Percentiles rank a stretch among this genome's conserved stretches.
phyloP scores from a whole-genome alignment of 2,888 invertebrate genomes.

The Metellina segmentata region DNA sequence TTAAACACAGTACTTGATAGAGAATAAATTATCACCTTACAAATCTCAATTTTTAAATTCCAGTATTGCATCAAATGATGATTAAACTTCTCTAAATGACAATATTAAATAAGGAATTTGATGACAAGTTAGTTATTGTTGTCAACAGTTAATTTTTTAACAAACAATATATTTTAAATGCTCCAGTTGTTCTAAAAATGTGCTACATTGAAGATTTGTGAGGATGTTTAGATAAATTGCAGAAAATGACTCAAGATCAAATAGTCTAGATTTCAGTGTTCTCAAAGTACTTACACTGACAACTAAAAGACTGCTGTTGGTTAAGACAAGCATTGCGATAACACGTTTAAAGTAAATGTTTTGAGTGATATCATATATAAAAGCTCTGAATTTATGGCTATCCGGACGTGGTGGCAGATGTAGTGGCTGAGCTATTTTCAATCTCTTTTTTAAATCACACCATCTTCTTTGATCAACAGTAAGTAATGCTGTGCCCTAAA shows the following conservation, averaged over 20 bases:
- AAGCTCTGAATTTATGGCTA: constrained; percentile 93
- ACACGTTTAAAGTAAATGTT: constrained; percentile 96
- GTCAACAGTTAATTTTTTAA: too few species aligned
- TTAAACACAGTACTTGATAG: too few species aligned
- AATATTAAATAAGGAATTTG: too few species aligned
- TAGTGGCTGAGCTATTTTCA: constrained; percentile 99
- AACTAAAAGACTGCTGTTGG: constrained; percentile 94
- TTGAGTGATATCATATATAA: constrained; percentile 98
- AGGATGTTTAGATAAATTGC: too few species aligned
- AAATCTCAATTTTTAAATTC: too few species aligned
- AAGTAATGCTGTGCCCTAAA: constrained; percentile 93
- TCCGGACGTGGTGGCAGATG: constrained; percentile 98
- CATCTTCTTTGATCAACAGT: constrained; percentile 99
- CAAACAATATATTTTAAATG: background rate
- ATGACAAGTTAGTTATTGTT: too few species aligned
- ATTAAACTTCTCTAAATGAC: too few species aligned
- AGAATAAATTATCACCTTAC: too few species aligned
- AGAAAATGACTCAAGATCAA: too few species aligned
- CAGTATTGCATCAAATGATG: too few species aligned
- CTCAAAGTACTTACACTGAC: constrained; percentile 88
- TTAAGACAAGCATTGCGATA: constrained; percentile 95
- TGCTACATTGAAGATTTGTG: too few species aligned
- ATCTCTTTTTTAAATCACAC: constrained; percentile 98
- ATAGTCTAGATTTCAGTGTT: background rate
- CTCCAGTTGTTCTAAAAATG: too few species aligned